Base-by-base conservation (phyloP, 2,888 invertebrate species). In the Pristionchus maxplancki region DNA sequence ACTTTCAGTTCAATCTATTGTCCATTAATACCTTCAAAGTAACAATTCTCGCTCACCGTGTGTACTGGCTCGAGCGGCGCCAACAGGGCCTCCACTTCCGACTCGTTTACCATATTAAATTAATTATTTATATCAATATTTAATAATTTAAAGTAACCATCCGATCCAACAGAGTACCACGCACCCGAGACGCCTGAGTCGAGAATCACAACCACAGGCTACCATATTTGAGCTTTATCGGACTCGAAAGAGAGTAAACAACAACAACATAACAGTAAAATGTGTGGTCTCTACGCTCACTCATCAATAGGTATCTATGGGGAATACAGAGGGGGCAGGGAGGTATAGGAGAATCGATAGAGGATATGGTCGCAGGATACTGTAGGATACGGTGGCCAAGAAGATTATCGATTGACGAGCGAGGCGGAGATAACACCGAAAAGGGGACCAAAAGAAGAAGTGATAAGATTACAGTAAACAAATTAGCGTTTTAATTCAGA, bases 21-120 rank as follows among this genome's bases (percentile, higher is more conserved):
- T n/a, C n/a, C n/a, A n/a, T n/a, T n/a, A n/a, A n/a, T n/a, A n/a
- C n/a, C n/a, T n/a, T n/a, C n/a, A n/a, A n/a, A n/a, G n/a, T n/a
- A n/a, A n/a, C n/a, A n/a, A n/a, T n/a, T n/a, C n/a, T n/a, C n/a
- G n/a, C 87, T 50, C 28, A 87, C 87, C 44, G 74, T 74, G 44
- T 87, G 87, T 13, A 34, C 31, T 24, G 87, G 87, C 53, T 87
- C 71, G 50, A 87, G 87, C 20, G 74, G 48, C 34, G 87, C 31
- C 6, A 87, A 74, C 9, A 87, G 87, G 8, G 71, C 87, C 74
- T 67, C 87, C 17, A 87, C 87, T 62, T 87, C 71, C 20, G 67
- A 48, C 74, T 87, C 87, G 74, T 87, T 87, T 34, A 87, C 87
- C 87, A 87, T 87, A 13, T 8, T 8, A 44, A 78, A 78, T 78